Base-by-base conservation (phyloP, 2,797 vertebrate species). In the Garrulus glandarius region DNA sequence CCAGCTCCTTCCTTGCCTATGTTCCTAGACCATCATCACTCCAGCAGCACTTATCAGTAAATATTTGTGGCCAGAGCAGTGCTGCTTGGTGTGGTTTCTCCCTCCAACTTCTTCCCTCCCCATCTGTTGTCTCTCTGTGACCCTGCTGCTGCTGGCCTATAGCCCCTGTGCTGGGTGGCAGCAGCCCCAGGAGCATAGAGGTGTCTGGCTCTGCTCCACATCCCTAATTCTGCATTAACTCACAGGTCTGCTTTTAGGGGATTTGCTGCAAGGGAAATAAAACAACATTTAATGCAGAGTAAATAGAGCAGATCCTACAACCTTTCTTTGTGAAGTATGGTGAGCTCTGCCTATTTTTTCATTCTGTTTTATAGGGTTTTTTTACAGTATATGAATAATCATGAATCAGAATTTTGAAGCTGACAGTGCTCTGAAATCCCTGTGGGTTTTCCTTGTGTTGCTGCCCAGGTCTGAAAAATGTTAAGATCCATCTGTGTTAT, bases 131-230 rank as follows among this genome's bases (percentile, higher is more conserved):
- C 53, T 75, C 80, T 59, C 53, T 0, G 0, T 60, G 7, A 1
- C 27, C 41, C 34, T 0, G 0, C 36, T 59, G 53, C 59, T 32
- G 37, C 55, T 0, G 1, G 26, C 3, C 6, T 10, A 4, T 37
- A 72, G 85, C 36, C 60, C 71, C 52, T 13, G 20, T 37, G 72
- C 60, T 2, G 19, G 46, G 56, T 3, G 1, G 72, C 77, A 61
- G 55, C 64, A 43, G 71, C 79, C 80, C 55, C 9, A 23, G 37
- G 32, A 71, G 37, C 79, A 30, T 22, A 53, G 47, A 34, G 59
- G 27, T 14, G 20, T 10, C 47, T 91, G 87, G 27, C 55, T 76
- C 59, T 0, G 1, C 52, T 85, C 59, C 56, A 16, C 2, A 0
- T 4, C 82, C 56, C 39, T 18, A 18, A 13, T 4, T 30, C 84